Evolutionary conservation across 1,140 invertebrate species (phyloP).

Genomic region (Lordiphosa mommai): DNA sequence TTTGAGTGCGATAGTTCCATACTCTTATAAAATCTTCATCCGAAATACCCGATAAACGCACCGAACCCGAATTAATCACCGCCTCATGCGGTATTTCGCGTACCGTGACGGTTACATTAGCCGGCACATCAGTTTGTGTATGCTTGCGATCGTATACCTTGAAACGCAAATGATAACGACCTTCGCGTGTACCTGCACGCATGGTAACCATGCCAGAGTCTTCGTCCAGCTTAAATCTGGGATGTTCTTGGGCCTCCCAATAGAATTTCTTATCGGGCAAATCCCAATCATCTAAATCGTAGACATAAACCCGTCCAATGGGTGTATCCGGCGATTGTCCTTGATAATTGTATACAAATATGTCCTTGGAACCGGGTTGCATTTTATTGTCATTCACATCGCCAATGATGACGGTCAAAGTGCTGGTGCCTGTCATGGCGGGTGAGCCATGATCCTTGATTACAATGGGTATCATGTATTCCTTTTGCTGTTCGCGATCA

Average conservation of each 20-base stretch:
- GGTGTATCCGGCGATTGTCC: conserved; percentile 94
- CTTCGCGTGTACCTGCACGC: conserved; percentile 93
- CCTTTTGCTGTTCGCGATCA: conserved; percentile 96
- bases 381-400: conserved; percentile 98
- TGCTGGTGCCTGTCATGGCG: conserved; percentile 96
- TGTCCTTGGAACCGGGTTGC: conserved; percentile 97
- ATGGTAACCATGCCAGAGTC: conserved; percentile 97
- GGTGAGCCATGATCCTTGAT: conserved; percentile 94
- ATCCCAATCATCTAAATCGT: conserved; percentile 99
- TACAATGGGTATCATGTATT: conserved; percentile 95
- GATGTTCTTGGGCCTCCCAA: conserved; percentile 91
- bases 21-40: conserved; percentile 97
- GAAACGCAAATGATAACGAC: conserved; percentile 91
- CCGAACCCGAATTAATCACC: conserved; percentile 96
- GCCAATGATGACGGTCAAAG: conserved; percentile 96
- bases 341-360: conserved; percentile 98
- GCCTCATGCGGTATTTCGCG: conserved; percentile 97
- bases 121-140: conserved; percentile 93
- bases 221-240: conserved; percentile 92
- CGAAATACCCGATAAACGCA: conserved; percentile 95
- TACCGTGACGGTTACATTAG: conserved; percentile 95
- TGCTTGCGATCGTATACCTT: conserved; percentile 96
- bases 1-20: conserved; percentile 94
- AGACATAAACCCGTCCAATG: conserved; percentile 97
- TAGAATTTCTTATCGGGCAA: conserved; percentile 97